Conservation (phyloP, 2,113 vertebrate species). For the Podarcis raffonei region DNA sequence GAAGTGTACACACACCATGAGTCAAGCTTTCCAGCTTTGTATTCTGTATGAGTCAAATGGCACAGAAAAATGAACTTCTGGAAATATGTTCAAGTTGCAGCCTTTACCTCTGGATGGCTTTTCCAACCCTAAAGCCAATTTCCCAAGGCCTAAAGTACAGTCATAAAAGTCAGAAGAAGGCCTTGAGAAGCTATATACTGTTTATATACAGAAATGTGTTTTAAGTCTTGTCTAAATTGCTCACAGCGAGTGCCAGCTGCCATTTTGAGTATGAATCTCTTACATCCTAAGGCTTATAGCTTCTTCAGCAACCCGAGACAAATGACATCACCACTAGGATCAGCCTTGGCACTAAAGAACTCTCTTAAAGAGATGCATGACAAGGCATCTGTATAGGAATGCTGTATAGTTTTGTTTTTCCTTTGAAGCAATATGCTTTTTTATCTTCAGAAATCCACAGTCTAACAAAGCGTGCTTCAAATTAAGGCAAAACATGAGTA, state of each 20-base stretch:
- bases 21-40: neutral
- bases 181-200: neutral
- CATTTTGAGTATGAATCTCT: neutral
- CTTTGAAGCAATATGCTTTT: too few species aligned
- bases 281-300: neutral
- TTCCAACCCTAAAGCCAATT: neutral
- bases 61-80: neutral
- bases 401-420: neutral
- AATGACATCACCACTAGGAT: neutral
- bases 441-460: neutral
- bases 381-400: neutral
- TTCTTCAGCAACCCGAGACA: neutral
- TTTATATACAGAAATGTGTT: neutral
- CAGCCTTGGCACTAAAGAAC: neutral
- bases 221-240: neutral
- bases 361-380: neutral
- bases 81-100: neutral
- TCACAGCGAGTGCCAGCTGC: neutral
- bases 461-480: neutral
- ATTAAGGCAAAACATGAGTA: neutral
- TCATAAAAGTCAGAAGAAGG: neutral
- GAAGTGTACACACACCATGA: neutral
- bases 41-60: neutral
- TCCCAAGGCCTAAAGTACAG: neutral
- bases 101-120: neutral